A percentile compares a stretch with the other conserved stretches of the same genome.
phyloP scores from a whole-genome alignment of 2,797 vertebrate genomes.

The Anguilla marmorata region DNA sequence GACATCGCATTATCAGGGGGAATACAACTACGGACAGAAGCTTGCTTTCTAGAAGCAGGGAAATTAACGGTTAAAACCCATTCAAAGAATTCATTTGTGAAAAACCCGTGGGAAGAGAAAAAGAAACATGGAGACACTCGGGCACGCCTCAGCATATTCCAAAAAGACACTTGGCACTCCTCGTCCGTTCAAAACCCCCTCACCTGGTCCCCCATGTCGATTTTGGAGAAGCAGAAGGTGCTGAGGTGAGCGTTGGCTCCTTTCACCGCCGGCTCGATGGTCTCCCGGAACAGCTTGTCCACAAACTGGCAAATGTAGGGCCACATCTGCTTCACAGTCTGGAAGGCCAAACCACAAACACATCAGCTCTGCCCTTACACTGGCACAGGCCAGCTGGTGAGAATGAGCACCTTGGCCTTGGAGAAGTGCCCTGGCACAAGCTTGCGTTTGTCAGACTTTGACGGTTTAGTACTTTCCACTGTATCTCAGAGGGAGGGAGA shows the following conservation, averaged over 20 bases:
- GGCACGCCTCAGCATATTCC: not conserved
- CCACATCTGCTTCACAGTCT: constrained; percentile 98
- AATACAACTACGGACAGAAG: not conserved
- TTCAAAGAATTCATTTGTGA: not conserved
- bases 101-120: not conserved
- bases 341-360: constrained; percentile 22
- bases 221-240: constrained; percentile 93
- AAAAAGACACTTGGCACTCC: not conserved
- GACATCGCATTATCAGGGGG: not conserved
- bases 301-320: constrained; percentile 93
- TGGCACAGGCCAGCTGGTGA: not conserved
- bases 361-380: not conserved
- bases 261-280: constrained; percentile 91
- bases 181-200: constrained; percentile 39
- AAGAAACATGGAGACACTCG: not conserved
- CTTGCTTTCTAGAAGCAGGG: not conserved
- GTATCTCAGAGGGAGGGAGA: not conserved
- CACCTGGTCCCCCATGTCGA: constrained; percentile 91
- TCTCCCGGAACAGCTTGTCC: constrained; percentile 90
- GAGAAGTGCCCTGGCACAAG: no score
- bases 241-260: constrained; percentile 86
- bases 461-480: not conserved
- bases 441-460: not conserved
- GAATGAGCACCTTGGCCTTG: not conserved
- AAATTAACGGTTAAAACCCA: not conserved